phyloP scores from a whole-genome alignment of 2,888 invertebrate species.

The Mesoligia furuncula region DNA sequence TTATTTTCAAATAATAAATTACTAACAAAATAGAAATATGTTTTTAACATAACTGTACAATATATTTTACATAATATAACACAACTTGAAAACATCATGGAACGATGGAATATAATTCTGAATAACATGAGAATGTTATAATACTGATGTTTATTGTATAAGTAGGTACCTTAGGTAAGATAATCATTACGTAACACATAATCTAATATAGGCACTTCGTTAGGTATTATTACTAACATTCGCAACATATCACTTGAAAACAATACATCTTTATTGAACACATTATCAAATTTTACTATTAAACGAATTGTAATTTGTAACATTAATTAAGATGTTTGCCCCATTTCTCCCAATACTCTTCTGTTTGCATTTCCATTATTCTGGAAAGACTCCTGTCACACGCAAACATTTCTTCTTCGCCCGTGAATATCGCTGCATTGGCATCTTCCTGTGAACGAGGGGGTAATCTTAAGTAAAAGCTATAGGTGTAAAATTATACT shows the following conservation, averaged over 20 bases:
- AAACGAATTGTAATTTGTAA: conserved; percentile 3
- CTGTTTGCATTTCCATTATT: conserved; percentile 98
- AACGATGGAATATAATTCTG: conserved; percentile 47
- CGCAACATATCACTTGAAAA: conserved; percentile 43
- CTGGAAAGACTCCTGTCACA: conserved; percentile 98
- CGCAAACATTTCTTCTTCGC: conserved; percentile 99
- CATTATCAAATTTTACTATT: conserved; percentile 38
- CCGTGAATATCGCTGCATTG: conserved; percentile 97
- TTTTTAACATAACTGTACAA: conserved; percentile 52
- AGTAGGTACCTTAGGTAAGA: conserved; percentile 35
- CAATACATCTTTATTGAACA: conserved; percentile 36
- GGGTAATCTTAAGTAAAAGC: background rate
- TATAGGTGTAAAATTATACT: background rate
- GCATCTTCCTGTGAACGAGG: conserved; percentile 92
- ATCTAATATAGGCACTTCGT: conserved; percentile 60
- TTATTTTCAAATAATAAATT: conserved; percentile 67
- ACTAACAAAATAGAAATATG: conserved; percentile 67
- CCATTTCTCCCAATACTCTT: conserved; percentile 97
- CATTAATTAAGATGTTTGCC: conserved; percentile 85
- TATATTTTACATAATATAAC: conserved; percentile 55
- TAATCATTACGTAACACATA: conserved; percentile 36
- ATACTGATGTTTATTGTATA: conserved; percentile 58
- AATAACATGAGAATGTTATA: conserved; percentile 61
- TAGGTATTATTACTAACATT: conserved; percentile 39
- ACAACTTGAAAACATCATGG: conserved; percentile 55